Evolutionary conservation across 1,140 invertebrate genomes (phyloP).

Genomic region (Pseudoatta argentina): DNA sequence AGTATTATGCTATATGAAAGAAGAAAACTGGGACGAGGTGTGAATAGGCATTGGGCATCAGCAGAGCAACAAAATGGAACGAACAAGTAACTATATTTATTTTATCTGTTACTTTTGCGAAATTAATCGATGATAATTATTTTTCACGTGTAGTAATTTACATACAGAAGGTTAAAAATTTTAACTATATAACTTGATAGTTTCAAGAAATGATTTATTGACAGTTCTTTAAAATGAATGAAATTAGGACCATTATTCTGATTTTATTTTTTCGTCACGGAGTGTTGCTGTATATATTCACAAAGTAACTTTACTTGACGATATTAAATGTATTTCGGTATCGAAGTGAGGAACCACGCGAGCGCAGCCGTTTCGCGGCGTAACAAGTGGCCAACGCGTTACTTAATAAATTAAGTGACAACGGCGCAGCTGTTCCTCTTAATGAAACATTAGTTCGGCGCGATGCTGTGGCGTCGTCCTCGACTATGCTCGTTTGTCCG

Average conservation of each 20-base stretch:
- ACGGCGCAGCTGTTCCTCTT: conserved; percentile 85
- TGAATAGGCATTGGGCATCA: background rate
- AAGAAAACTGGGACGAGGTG: background rate
- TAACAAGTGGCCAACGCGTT: conserved; percentile 79
- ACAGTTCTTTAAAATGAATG: background rate
- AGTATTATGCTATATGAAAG: background rate
- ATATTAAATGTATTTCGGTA: conserved; percentile 23
- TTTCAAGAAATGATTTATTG: background rate
- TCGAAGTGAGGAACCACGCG: conserved; percentile 20
- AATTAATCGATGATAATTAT: background rate
- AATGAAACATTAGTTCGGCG: conserved; percentile 86
- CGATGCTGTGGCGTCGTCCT: conserved; percentile 68
- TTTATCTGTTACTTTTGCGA: background rate
- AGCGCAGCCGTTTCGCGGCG: conserved; percentile 53
- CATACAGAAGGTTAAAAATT: background rate
- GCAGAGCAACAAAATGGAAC: background rate
- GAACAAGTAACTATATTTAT: background rate
- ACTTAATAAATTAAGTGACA: conserved; percentile 86
- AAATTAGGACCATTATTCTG: background rate
- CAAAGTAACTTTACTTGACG: background rate
- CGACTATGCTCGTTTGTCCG: conserved; percentile 42
- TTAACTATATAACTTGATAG: background rate
- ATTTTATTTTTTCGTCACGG: background rate
- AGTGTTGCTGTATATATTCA: background rate
- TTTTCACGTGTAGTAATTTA: background rate